Evolutionary conservation across 2,888 invertebrate species (phyloP).

Genomic region (Pheosia gnoma): DNA sequence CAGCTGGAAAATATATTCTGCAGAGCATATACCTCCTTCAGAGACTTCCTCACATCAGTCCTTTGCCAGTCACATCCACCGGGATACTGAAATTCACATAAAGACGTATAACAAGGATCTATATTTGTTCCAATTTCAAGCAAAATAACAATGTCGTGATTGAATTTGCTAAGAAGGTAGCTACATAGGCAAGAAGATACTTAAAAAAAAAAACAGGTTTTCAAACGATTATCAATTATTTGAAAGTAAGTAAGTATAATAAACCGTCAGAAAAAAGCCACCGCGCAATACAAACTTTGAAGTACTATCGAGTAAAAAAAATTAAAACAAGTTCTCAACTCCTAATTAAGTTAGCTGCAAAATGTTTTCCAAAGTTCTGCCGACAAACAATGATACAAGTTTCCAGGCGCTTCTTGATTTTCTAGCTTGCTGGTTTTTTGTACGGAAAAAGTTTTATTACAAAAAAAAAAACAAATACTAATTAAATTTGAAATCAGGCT

Average conservation of each 20-base stretch:
- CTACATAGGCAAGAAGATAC: too few relatives aligned
- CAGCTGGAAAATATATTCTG: too few relatives aligned
- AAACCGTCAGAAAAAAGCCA: constrained; percentile 14
- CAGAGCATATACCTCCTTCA: too few relatives aligned
- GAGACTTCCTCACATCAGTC: too few relatives aligned
- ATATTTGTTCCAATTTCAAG: too few relatives aligned
- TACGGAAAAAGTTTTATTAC: constrained; percentile 30
- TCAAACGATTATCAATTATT: constrained; percentile 10
- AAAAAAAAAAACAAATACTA: constrained; percentile 24
- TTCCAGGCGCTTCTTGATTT: constrained; percentile 41
- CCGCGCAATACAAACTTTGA: constrained; percentile 27
- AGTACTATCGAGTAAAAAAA: constrained; percentile 37
- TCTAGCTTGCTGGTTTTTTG: constrained; percentile 42
- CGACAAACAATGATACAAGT: constrained; percentile 48
- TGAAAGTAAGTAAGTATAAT: constrained; percentile 1
- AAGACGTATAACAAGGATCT: too few relatives aligned
- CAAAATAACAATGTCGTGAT: too few relatives aligned
- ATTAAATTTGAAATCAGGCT: constrained; percentile 25
- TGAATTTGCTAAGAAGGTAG: too few relatives aligned
- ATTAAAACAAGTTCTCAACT: constrained; percentile 42
- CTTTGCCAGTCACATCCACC: too few relatives aligned
- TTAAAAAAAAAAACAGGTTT: neutral
- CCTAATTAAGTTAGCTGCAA: constrained; percentile 53
- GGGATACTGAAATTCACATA: too few relatives aligned
- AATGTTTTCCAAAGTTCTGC: constrained; percentile 47